A percentile compares a stretch with the other conserved stretches of the same genome.
Evolutionary conservation across 2,113 vertebrate genomes (phyloP).

Genomic region (Peromyscus californicus): DNA sequence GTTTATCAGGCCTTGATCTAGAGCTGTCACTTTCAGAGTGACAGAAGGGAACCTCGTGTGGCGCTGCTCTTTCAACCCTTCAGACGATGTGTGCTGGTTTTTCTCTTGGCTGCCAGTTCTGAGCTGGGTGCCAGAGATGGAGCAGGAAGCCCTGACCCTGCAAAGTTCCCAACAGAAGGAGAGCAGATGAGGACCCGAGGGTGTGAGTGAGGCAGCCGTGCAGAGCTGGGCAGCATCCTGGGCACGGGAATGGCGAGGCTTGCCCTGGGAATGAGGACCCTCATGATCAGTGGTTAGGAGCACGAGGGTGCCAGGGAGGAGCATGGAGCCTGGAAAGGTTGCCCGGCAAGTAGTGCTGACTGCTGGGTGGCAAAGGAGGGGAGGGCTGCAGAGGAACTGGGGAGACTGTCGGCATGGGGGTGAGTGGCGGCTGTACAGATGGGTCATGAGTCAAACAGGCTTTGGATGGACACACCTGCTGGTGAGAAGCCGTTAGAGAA

Average conservation of each 20-base stretch:
- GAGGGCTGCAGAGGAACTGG: no score
- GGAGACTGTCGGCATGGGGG: neutral
- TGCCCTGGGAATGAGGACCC: fast-evolving
- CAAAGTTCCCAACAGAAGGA: neutral
- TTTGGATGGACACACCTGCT: no score
- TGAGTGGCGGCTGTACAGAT: neutral
- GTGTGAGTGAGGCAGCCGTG: neutral
- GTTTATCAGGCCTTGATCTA: fast-evolving
- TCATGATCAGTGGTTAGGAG: no score
- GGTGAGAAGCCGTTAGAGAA: neutral
- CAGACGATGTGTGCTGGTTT: fast-evolving
- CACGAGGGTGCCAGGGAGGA: neutral
- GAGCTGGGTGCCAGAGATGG: neutral
- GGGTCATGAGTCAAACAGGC: neutral
- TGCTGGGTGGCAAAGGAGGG: neutral
- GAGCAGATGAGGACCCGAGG: neutral
- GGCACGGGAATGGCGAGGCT: fast-evolving
- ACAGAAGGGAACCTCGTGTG: neutral
- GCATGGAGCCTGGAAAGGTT: no score
- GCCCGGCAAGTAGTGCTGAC: neutral
- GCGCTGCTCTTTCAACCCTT: neutral
- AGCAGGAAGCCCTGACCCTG: neutral
- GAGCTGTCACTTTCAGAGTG: neutral
- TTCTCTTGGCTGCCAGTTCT: no score
- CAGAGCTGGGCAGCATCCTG: neutral